Conservation (phyloP, 2,888 invertebrate genomes). For the Abrostola triplasia region DNA sequence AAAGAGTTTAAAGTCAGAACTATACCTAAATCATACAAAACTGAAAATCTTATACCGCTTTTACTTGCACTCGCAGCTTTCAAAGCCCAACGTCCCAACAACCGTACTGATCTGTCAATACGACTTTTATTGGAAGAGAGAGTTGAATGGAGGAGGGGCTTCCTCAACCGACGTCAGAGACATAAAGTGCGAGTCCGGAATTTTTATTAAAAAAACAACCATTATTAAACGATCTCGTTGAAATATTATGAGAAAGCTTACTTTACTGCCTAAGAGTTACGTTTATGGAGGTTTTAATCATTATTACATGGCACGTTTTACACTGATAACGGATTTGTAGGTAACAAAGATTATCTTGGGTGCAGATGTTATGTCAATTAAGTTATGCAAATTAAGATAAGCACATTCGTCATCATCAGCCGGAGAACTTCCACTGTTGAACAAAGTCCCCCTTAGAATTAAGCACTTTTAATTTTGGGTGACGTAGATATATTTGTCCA, state of each 20-base stretch:
- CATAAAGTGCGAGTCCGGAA: slow-evolving; percentile 37
- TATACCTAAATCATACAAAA: too few species aligned
- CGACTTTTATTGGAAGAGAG: slow-evolving; percentile 63
- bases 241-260: slow-evolving; percentile 22
- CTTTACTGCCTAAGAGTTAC: slow-evolving; percentile 8
- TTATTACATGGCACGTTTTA: not conserved
- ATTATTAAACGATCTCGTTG: slow-evolving; percentile 30
- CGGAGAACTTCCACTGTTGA: too few species aligned
- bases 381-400: too few species aligned
- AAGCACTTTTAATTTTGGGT: too few species aligned
- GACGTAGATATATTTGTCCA: too few species aligned
- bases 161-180: slow-evolving; percentile 15
- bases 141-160: slow-evolving; percentile 25
- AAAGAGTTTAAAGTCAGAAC: too few species aligned
- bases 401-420: too few species aligned
- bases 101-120: slow-evolving; percentile 63
- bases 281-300: not conserved
- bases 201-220: slow-evolving; percentile 44
- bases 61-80: slow-evolving; percentile 6
- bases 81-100: slow-evolving; percentile 35
- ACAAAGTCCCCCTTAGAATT: too few species aligned
- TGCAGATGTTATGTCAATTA: too few species aligned
- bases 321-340: not conserved
- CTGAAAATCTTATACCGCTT: not conserved
- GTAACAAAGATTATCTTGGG: too few species aligned